Percentiles rank a stretch among this genome's conserved stretches.
Conservation (phyloP, 2,113 vertebrate genomes). For the Okapia johnstoni region DNA sequence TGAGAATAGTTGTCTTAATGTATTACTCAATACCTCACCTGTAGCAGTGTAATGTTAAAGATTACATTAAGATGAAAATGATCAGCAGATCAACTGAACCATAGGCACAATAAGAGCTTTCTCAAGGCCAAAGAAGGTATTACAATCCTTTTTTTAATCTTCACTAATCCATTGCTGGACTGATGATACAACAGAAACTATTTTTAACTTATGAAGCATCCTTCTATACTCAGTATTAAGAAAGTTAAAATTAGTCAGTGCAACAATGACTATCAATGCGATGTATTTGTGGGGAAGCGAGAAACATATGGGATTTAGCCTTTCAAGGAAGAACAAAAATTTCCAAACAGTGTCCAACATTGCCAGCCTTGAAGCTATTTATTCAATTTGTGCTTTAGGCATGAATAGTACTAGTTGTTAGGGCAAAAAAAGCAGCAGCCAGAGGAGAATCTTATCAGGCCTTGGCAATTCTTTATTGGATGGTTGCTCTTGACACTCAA, state of each 20-base stretch:
- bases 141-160: conserved; percentile 74
- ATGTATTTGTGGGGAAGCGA: neutral
- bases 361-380: conserved; percentile 49
- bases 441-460: conserved; percentile 73
- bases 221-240: conserved; percentile 53
- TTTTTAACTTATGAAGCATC: conserved; percentile 58
- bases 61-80: conserved; percentile 75
- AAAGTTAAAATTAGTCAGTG: conserved; percentile 50
- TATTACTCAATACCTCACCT: conserved; percentile 68
- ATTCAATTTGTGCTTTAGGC: conserved; percentile 66
- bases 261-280: neutral
- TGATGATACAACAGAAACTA: conserved; percentile 66
- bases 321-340: conserved; percentile 58
- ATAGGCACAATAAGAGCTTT: conserved; percentile 66
- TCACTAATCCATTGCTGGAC: conserved; percentile 71
- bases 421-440: conserved; percentile 68
- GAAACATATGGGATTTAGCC: neutral
- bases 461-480: conserved; percentile 78
- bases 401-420: conserved; percentile 74
- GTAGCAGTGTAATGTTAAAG: conserved; percentile 61
- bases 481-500: conserved; percentile 80
- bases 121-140: conserved; percentile 75
- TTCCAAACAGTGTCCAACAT: conserved; percentile 1
- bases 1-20: conserved; percentile 71
- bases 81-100: conserved; percentile 75